Base-by-base conservation (phyloP, 1,140 invertebrate species). In the Macrocentrus cingulum region DNA sequence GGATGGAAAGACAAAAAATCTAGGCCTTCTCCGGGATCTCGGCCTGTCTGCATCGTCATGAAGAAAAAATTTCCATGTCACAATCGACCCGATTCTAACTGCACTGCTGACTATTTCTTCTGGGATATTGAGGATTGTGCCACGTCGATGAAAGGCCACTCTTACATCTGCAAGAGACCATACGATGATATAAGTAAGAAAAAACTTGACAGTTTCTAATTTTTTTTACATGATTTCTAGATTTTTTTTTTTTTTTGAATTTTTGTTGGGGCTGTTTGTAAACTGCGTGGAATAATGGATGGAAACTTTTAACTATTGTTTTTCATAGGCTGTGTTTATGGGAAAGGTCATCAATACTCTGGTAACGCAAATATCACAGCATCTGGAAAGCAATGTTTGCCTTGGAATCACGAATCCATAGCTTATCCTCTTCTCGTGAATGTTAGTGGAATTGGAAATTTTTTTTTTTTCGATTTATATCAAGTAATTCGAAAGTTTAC, bases 61-160 rank as follows among this genome's bases (percentile, higher is more conserved):
- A 76, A 78, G 59, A 68, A 75, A 2, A 65, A 70, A 52, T 83
- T 80, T 52, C 75, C 81, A 2, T 83, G 82, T 60, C 67, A 74
- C 15, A 59, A 72, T 44, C 60, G 56, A 32, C 66, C 73, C 0
- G 69, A 73, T 0, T 60, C 62, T 15, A 66, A 57, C 16, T 81
- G 80, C 54, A 57, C 61, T 4, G 65, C 80, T 16, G 81, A 83
- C 63, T 84, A 84, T 56, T 84, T 80, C 67, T 84, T 82, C 57
- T 84, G 83, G 83, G 76, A 80, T 15, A 61, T 70, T 2, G 81
- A 82, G 42, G 79, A 83, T 54, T 84, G 83, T 54, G 69, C 66
- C 3, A 60, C 66, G 8, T 72, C 74, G 18, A 67, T 64, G 16
- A 74, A 79, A 16, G 76, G 69, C 16, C 76, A 83, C 48, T 76